A percentile compares a stretch with the other conserved stretches of the same genome.
These are phyloP conservation scores for Indri indri DNA, from an alignment of 2,113 vertebrate species.

Conservation along the genomic window DNA sequence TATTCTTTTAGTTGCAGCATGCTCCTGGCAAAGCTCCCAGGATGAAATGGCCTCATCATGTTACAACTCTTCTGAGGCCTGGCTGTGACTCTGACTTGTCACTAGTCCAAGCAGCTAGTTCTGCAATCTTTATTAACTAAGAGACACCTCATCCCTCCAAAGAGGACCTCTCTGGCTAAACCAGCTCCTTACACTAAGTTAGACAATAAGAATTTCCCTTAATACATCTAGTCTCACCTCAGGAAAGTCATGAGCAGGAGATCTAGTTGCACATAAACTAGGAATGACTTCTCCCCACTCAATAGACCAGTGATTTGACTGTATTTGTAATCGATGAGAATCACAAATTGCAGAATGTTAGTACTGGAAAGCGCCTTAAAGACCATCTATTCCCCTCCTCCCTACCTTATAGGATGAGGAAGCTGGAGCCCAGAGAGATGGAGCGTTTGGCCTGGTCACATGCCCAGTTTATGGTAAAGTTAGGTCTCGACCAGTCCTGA, in stretches of 20 bases:
- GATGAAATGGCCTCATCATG: not conserved
- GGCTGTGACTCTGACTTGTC: not conserved
- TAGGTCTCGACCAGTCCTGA: not conserved
- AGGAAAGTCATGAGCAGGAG: not conserved
- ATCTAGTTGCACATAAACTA: not conserved
- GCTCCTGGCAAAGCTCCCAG: not conserved
- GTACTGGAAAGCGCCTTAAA: not conserved
- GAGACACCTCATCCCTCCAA: not conserved
- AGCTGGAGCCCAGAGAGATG: not conserved
- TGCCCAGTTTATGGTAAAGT: not conserved
- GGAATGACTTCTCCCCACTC: not conserved
- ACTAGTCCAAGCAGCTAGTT: not conserved
- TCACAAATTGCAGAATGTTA: not conserved
- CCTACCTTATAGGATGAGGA: not conserved
- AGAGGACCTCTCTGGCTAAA: not conserved
- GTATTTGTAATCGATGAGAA: not conserved
- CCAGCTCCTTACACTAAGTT: not conserved
- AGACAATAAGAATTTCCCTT: conserved; percentile 12
- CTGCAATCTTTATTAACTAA: conserved; percentile 27
- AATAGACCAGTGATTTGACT: not conserved
- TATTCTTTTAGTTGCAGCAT: not conserved
- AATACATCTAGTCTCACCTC: not conserved
- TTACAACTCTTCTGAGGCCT: not conserved
- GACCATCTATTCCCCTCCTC: not conserved
- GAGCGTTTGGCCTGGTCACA: not conserved